Base-by-base conservation (phyloP, 2,797 vertebrate genomes). In the Schizopygopsis pylzovi region DNA sequence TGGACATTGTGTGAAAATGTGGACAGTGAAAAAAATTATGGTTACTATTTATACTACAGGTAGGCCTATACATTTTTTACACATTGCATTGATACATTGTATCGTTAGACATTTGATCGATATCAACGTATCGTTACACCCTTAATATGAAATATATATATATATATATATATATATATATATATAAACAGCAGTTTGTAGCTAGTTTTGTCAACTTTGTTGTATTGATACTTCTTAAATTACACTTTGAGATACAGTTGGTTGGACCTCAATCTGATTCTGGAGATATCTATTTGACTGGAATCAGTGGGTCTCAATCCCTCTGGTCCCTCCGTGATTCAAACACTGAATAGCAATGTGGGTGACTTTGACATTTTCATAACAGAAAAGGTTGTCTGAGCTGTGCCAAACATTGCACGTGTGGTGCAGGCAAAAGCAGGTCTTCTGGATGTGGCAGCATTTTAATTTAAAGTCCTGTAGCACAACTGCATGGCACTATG, bases 261-360 rank as follows among this genome's bases (percentile, higher is more conserved):
- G 28, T 1, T 52, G 45, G 3, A 43, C 43, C 3, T 15, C 47
- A 75, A 1, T 75, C 25, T 52, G 72, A 75, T 75, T 18, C 49
- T 20, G 28, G 9, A 52, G 16, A 49, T 47, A 73, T 49, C 45
- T 28, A 11, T 65, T 45, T 45, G 47, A 54, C 49, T 82, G 22
- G 33, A 71, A 81, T 33, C n/a, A 79, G 10, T 33, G 15, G n/a
- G 1, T 80, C 41, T 67, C n/a, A 47, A 37, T 65, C 61, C 61
- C 61, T 28, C 61, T 28, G 12, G 65, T 20, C 16, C 6, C 52
- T 1, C 12, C 12, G 33, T 5, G 20, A 41, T 77, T 59, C 20
- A 59, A 59, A 49, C 28, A 81, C 52, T 73, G 56, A 73, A 82
- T 82, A 61, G 54, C 70, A 83, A 63, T 75, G 71, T 61, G 56